Evolutionary conservation across 2,888 invertebrate genomes (phyloP), one percentile per base, ranked within the genome.

Genomic region (Philonicus albiceps): DNA sequence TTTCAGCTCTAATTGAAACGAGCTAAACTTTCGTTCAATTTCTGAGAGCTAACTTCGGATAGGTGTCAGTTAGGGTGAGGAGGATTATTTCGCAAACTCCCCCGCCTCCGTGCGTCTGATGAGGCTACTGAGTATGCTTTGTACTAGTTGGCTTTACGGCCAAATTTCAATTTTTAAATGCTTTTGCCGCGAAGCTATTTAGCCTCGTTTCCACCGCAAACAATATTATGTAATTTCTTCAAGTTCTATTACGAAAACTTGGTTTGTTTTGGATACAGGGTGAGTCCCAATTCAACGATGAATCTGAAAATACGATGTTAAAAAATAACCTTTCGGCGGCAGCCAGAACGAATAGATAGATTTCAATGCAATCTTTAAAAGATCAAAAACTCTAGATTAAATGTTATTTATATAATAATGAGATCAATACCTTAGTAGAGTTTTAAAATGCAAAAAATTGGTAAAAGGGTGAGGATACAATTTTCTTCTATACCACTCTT

Each of bases 1-100:
- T 83, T 83, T 83, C 37, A 8, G 72, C 30, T 83, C 83, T 83
- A 83, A 83, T 83, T 83, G 83, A 83, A 83, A 83, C 40, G 55
- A 34, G 55, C 16, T 16, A 55, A 81, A 81, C 22, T 31, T 55
- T 55, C 43, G 27, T 76, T 76, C 34, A 27, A 80, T 40, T 43
- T 53, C 27, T 30, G 6, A 80, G 49, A 80, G 30, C 31, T 16
- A 80, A 76, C 49, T 80, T 80, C 27, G 80, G 80, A 80, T 53
- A 80, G 80, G 53, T 80, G 80, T 80, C 80, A 80, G 80, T 80
- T 80, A 49, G 43, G 19, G 22, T 5, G 43, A 4, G 43, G 16
- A 27, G 37, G 49, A 49, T 80, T 43, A 27, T 80, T 80, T 80
- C 22, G 34, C 64, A 7, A 27, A 3, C 64, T 3, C 22, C 0